These are phyloP conservation scores for Chloroclysta siterata DNA, from an alignment of 2,888 invertebrate species.

Conservation along the genomic window DNA sequence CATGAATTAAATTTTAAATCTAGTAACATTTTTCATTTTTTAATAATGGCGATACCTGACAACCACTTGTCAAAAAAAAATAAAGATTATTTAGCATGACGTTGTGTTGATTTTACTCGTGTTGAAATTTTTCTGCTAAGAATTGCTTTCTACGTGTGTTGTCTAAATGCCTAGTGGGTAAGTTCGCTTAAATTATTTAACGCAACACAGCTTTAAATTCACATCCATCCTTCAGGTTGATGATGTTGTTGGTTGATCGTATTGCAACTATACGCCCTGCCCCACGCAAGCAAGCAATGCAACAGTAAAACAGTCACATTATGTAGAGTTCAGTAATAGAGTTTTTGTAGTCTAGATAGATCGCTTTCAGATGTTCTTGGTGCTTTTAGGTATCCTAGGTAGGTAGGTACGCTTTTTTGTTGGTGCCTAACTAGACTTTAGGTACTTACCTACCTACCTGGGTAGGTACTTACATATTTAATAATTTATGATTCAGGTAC, in stretches of 20 bases:
- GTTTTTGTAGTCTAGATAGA: too few relatives aligned
- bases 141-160: not conserved
- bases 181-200: slow-evolving; percentile 1
- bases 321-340: too few relatives aligned
- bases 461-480: too few relatives aligned
- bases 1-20: not conserved
- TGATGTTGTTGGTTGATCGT: not conserved
- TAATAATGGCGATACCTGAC: slow-evolving; percentile 61
- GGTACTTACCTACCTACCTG: too few relatives aligned
- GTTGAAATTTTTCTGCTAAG: not conserved
- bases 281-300: not conserved
- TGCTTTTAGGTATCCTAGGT: too few relatives aligned
- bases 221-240: not conserved
- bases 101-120: slow-evolving; percentile 7
- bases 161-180: slow-evolving; percentile 10
- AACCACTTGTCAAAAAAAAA: slow-evolving; percentile 22
- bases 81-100: slow-evolving; percentile 19
- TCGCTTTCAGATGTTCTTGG: too few relatives aligned
- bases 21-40: slow-evolving; percentile 55
- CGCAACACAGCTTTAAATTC: not conserved
- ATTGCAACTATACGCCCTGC: not conserved
- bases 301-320: not conserved
- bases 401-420: too few relatives aligned
- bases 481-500: too few relatives aligned
- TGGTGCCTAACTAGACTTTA: too few relatives aligned